These are phyloP conservation scores for Microcebus griseorufus DNA, from an alignment of 2,113 vertebrate species.

Conservation along the genomic window DNA sequence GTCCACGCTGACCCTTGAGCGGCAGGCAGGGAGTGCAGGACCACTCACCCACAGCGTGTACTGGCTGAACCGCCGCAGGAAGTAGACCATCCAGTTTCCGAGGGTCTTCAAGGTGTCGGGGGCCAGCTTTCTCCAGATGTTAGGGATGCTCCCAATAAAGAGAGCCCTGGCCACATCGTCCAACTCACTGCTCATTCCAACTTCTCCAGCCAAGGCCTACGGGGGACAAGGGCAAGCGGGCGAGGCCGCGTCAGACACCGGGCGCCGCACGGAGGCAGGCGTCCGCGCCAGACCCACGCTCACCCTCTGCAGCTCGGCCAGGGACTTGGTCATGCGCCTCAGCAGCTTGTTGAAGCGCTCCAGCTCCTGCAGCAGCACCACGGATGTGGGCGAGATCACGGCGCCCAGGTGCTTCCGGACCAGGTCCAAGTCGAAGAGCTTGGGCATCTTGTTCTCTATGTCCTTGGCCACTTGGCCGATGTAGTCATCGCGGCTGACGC, in stretches of 20 bases:
- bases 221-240: neutral
- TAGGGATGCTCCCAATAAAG: constrained; percentile 93
- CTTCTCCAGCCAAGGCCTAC: constrained; percentile 95
- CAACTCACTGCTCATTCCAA: constrained; percentile 96
- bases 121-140: constrained; percentile 94
- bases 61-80: constrained; percentile 90
- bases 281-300: neutral
- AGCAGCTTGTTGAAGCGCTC: constrained; percentile 94
- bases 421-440: constrained; percentile 90
- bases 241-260: fast-evolving
- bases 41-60: constrained; percentile 92
- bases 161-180: constrained; percentile 93
- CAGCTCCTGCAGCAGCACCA: constrained; percentile 96
- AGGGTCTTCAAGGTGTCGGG: constrained; percentile 95
- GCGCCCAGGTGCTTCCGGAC: constrained; percentile 87
- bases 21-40: fast-evolving
- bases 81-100: constrained; percentile 95
- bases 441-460: constrained; percentile 92
- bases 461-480: constrained; percentile 93
- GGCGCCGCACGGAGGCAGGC: no score
- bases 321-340: constrained; percentile 88
- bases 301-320: constrained; percentile 93
- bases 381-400: constrained; percentile 88
- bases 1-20: neutral
- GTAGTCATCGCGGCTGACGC: constrained; percentile 92